Base-by-base conservation (phyloP, 1,140 invertebrate genomes). In the Harpegnathos saltator region DNA sequence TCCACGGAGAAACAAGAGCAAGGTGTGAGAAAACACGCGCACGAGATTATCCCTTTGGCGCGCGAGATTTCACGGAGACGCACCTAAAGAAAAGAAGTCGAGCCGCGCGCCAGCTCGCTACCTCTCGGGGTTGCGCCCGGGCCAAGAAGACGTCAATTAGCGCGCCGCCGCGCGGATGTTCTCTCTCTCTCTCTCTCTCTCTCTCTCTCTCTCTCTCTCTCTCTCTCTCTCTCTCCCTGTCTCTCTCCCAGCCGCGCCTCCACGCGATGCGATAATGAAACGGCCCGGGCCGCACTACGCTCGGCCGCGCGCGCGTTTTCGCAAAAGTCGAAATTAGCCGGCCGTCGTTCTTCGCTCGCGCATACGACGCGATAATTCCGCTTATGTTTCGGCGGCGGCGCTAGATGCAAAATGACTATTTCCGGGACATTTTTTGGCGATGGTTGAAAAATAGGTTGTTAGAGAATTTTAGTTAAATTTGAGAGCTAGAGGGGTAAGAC, bases 121-220 rank as follows among this genome's bases (percentile, higher is more conserved):
- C 38, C 38, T 33, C 33, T 29, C 69, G 58, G 15, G 56, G 26
- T 62, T 52, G 61, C 15, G 69, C 59, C 69, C 52, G 66, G 61
- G 19, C 38, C n/a, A 69, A 73, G 58, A 85, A 85, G 33, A 69
- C 78, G 85, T 73, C 81, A 86, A 86, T 86, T 86, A 86, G 85
- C 77, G 63, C 66, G n/a, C n/a, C n/a, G n/a, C n/a, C n/a, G n/a
- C 78, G 48, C 38, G 77, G 50, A 82, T 82, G n/a, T 74, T 83
- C 44, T 71, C 29, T 22, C 24, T 80, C 33, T 44, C 22, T 38
- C 26, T 38, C 44, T 5, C 5, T 83, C 44, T 63, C 29, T 33
- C 24, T 78, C 50, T 44, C 29, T 33, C n/a, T 48, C 38, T 11
- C 29, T 17, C 19, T 22, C 56, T 19, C 68, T 74, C 26, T n/a